Evolutionary conservation across 2,888 invertebrate genomes (phyloP), one percentile per base, ranked within the genome.

Genomic region (Deroplatys truncata): DNA sequence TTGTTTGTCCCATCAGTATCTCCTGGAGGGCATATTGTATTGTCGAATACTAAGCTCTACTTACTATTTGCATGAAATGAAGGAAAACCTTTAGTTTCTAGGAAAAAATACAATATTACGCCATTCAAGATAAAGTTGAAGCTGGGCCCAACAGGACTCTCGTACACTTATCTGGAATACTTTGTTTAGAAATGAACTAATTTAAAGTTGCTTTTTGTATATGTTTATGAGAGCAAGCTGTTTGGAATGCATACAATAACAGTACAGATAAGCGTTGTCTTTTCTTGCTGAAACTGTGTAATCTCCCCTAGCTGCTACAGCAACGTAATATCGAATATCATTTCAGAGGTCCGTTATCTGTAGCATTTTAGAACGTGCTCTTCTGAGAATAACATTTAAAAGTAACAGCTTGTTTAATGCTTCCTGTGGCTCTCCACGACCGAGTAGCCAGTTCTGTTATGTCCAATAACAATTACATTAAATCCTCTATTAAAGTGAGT

Each of bases 11-110:
- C 31, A 31, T 31, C 5, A 4, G 5, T 31, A 31, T 5, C 5
- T 5, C 31, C 3, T 5, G 3, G 2, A 4, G 2, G 5, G 5
- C 31, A 4, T 4, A 5, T 4, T 31, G 5, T 5, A 5, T 2
- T 2, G 31, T 5, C 31, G 5, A 5, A 4, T 4, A 5, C 2
- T 5, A 35, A 35, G 4, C 8, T 35, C 8, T 35, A 0, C 8
- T 35, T 4, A 8, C 4, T 8, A 35, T 35, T 43, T 43, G 43
- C 2, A 13, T 43, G 13, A 43, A 43, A 43, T 43, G 13, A 13
- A 43, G 10, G 10, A 13, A 2, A 43, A 43, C 13, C 0, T 2
- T 13, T 43, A 43, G 0, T 10, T 43, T 43, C 0, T 13, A 43
- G 43, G 20, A 7, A 20, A 7, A 72, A 5, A 25, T 20, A 72